Evolutionary conservation across 2,797 vertebrate species (phyloP), one percentile per base, ranked within the genome.

Genomic region (Antennarius maculatus): DNA sequence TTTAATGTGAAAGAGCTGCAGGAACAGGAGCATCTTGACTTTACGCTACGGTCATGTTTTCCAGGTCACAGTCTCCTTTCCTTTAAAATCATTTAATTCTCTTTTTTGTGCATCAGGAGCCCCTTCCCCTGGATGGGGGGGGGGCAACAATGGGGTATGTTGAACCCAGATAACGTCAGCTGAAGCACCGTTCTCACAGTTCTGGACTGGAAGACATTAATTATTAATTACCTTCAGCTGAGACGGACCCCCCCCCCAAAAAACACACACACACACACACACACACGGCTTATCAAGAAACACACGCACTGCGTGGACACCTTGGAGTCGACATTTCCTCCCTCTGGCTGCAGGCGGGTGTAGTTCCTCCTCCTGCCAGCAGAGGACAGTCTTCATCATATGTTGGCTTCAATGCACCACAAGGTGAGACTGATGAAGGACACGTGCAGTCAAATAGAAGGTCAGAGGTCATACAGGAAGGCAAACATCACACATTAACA

Each of bases 171-270:
- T 77, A 74, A 74, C 53, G 52, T 29, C 51, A 60, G 61, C 61
- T 64, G 61, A 34, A 62, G 54, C 31, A 0, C 42, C 18, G 69
- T 65, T 71, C 56, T 65, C 54, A 60, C 58, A 45, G 70, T 61
- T 66, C 47, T 0, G 5, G 15, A 23, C 66, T 79, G 80, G 69
- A 76, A 82, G 63, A 58, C 66, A 71, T 79, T 58, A 76, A 71
- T 79, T 58, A 76, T 23, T 54, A 76, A 76, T 82, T 74, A 74
- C 39, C 15, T 34, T 17, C 4, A 1, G 49, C 42, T 54, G 11
- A 70, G 17, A 46, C 42, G 37, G 18, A 52, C 65, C 68, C 18
- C 45, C 27, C 47, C 15, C 58, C 61, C 31, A 46, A 1, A 28
- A 54, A 51, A 43, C 56, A 55, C 37, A 45, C 6, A 55, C 29